phyloP scores from a whole-genome alignment of 2,113 vertebrate species.

The Conger conger region DNA sequence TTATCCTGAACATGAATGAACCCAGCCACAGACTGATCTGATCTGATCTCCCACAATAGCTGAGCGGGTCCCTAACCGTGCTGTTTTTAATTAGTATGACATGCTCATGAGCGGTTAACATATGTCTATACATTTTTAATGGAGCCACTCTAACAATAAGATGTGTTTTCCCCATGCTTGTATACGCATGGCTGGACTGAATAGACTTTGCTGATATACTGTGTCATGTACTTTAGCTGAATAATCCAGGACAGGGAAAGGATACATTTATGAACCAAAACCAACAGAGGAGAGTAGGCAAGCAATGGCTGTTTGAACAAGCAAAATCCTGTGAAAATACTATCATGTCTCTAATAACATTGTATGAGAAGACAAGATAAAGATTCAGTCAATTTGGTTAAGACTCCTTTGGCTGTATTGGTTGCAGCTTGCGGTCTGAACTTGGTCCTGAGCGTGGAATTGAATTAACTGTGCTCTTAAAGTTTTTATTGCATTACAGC shows the following conservation, averaged over 20 bases:
- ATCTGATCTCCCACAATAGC: neutral
- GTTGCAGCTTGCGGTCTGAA: neutral
- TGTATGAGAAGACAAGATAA: too few species aligned
- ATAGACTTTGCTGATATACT: neutral
- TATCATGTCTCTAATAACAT: too few species aligned
- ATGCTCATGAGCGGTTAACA: neutral
- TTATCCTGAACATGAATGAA: neutral
- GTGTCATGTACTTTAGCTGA: neutral
- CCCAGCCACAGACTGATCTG: neutral
- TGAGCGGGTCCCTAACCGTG: neutral
- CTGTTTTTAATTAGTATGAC: neutral
- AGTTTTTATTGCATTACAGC: neutral
- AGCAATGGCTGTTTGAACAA: neutral
- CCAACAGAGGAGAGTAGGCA: neutral
- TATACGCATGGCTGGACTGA: neutral
- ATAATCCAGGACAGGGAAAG: neutral
- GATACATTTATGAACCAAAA: neutral
- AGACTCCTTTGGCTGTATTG: neutral
- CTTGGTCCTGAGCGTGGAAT: neutral
- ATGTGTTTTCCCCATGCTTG: neutral
- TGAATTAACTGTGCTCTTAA: neutral
- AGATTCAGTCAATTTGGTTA: neutral
- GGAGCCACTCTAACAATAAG: neutral
- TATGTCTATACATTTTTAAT: conserved; percentile 8
- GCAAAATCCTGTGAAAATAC: too few species aligned